Percentiles rank a stretch among this genome's conserved stretches.
Evolutionary conservation across 1,140 invertebrate genomes (phyloP).

Genomic region (Calycopis cecrops): DNA sequence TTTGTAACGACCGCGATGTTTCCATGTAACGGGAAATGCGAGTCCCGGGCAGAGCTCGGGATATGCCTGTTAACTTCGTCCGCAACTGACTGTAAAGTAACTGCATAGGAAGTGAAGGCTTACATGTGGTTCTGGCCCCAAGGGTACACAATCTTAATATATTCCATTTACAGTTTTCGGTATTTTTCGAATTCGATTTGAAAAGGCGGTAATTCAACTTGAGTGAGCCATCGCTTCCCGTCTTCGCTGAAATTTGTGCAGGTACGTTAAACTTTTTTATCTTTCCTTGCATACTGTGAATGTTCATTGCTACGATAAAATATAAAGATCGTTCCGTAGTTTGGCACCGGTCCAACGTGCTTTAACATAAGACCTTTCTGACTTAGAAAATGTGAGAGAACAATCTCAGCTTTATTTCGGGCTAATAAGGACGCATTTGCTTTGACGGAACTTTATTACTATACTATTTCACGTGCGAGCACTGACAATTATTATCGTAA

Average conservation of each 20-base stretch:
- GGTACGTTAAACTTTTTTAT: slow-evolving; percentile 43
- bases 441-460: neutral
- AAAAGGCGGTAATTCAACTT: slow-evolving; percentile 41
- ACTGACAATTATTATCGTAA: slow-evolving; percentile 23
- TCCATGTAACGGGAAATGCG: slow-evolving; percentile 21
- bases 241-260: slow-evolving; percentile 32
- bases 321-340: slow-evolving; percentile 44
- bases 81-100: slow-evolving; percentile 44
- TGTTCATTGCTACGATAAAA: slow-evolving; percentile 42
- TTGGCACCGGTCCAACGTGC: slow-evolving; percentile 41
- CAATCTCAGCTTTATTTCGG: slow-evolving; percentile 13
- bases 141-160: slow-evolving; percentile 31
- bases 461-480: slow-evolving; percentile 18
- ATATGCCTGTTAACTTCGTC: slow-evolving; percentile 50
- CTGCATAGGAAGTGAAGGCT: slow-evolving; percentile 53
- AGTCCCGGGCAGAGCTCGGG: slow-evolving; percentile 44
- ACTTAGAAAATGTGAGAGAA: slow-evolving; percentile 8
- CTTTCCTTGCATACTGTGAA: slow-evolving; percentile 37
- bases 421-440: slow-evolving; percentile 4
- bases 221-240: slow-evolving; percentile 37
- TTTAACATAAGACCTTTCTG: slow-evolving; percentile 16
- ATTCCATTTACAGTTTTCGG: slow-evolving; percentile 38
- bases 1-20: slow-evolving; percentile 23
- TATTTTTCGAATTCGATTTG: slow-evolving; percentile 25
- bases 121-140: slow-evolving; percentile 30